Evolutionary conservation across 2,888 invertebrate species (phyloP), one percentile per base, ranked within the genome.

Genomic region (Tetrapedia diversipes): DNA sequence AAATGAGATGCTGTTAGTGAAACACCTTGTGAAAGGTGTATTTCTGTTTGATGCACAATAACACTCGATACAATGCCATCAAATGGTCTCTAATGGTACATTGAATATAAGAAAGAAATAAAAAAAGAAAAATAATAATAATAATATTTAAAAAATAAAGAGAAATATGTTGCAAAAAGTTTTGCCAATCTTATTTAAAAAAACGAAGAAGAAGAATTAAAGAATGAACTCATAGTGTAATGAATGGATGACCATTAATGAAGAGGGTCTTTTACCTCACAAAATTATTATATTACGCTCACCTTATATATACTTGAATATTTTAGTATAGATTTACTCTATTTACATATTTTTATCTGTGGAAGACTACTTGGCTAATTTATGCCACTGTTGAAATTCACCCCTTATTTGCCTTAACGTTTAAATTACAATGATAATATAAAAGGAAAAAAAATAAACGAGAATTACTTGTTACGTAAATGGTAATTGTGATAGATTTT

Each of bases 401-500:
- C 91, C 92, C 91, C 91, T 92, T 91, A 91, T 92, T 92, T 92
- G 92, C 92, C 92, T 92, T 91, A 90, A 90, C 90, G 89, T 91
- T 91, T 90, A 84, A 91, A 91, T 91, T 91, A 90, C 90, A 90
- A 90, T 89, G 90, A 90, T 90, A 90, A 86, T 85, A 87, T 82
- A 80, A 82, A 87, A 76, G 80, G 80, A 79, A 82, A 85, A 77
- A 79, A 79, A 75, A 77, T 56, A 81, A 82, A 84, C 84, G 87
- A 86, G 87, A 80, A 90, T 90, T 89, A 90, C 89, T 90, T 89
- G 91, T 91, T 91, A 91, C 90, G 90, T 91, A 89, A 91, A 91
- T 91, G 91, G 91, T 91, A 91, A 93, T 94, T 94, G 94, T 94
- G 94, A 94, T 94, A 94, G 94, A 94, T 93, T 94, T 93, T 94